A percentile compares a stretch with the other conserved stretches of the same genome.
Conservation (phyloP, 2,888 invertebrate species). For the Ophioninae sp. region DNA sequence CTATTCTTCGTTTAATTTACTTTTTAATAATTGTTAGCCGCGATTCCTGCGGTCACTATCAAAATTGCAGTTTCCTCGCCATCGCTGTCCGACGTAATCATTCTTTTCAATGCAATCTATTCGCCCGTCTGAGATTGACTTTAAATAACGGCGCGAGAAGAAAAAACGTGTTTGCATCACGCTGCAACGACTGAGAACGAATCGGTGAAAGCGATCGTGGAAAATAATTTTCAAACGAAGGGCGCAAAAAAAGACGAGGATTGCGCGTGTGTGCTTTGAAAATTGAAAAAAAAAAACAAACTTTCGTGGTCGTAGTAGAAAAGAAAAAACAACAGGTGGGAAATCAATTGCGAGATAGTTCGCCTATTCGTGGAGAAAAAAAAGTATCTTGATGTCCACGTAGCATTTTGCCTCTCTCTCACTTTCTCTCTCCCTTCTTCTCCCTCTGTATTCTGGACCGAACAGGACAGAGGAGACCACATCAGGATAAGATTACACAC, state of each 20-base stretch:
- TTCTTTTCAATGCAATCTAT: slow-evolving; percentile 35
- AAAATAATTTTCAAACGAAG: not conserved
- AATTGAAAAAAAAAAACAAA: slow-evolving; percentile 19
- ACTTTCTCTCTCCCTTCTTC: no score
- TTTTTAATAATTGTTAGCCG: not conserved
- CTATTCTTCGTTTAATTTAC: slow-evolving; percentile 1
- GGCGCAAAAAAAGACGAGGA: not conserved
- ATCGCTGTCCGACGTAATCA: slow-evolving; percentile 20
- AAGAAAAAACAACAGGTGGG: not conserved
- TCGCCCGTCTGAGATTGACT: slow-evolving; percentile 61
- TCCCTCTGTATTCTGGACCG: not conserved
- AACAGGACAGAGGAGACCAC: not conserved
- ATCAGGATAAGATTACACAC: slow-evolving; percentile 2
- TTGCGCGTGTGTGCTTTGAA: not conserved
- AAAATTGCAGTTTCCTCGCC: slow-evolving; percentile 20
- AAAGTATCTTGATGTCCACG: slow-evolving; percentile 27
- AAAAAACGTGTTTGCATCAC: slow-evolving; percentile 49
- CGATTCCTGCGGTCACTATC: not conserved
- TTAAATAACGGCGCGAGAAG: slow-evolving; percentile 61
- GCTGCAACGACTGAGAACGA: slow-evolving; percentile 66
- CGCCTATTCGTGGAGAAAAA: not conserved
- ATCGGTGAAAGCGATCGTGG: slow-evolving; percentile 14
- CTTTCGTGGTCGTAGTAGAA: not conserved
- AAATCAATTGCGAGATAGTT: slow-evolving; percentile 5
- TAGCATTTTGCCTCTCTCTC: slow-evolving; percentile 12